A percentile compares a stretch with the other conserved stretches of the same genome.
Evolutionary conservation across 2,797 vertebrate species (phyloP).

Genomic region (Microctenopoma lineatum): DNA sequence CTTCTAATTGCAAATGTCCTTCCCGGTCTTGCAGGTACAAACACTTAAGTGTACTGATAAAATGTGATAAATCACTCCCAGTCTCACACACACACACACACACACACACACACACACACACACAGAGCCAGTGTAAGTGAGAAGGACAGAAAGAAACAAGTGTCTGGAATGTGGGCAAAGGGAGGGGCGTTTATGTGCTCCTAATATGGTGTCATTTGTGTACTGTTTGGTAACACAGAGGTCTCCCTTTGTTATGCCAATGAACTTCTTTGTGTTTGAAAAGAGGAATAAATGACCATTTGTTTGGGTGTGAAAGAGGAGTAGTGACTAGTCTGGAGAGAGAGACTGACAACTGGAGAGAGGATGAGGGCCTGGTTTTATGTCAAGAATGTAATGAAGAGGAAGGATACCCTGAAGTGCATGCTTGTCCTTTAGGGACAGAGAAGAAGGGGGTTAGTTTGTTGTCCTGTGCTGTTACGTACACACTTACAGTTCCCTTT

Average conservation of each 20-base stretch:
- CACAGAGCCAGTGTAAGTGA: constrained; percentile 13
- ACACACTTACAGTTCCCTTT: constrained; percentile 2
- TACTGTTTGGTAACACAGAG: constrained; percentile 66
- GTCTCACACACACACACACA: neutral
- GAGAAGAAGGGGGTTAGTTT: constrained; percentile 20
- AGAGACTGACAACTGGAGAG: constrained; percentile 37
- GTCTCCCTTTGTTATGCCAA: constrained; percentile 73
- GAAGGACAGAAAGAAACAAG: constrained; percentile 42
- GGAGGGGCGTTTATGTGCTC: constrained; percentile 47
- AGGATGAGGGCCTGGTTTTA: constrained; percentile 53
- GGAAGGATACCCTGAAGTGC: constrained; percentile 45
- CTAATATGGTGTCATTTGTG: constrained; percentile 70
- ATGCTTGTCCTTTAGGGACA: constrained; percentile 32
- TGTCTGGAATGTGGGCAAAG: constrained; percentile 65
- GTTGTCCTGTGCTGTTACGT: constrained; percentile 13
- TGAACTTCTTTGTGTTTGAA: constrained; percentile 60
- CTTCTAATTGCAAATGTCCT: neutral
- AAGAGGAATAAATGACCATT: constrained; percentile 75
- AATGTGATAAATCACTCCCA: constrained; percentile 13
- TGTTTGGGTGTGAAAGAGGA: constrained; percentile 74
- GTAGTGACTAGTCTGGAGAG: constrained; percentile 49
- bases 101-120: neutral
- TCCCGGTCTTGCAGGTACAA: constrained; percentile 6
- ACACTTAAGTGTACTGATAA: constrained; percentile 10
- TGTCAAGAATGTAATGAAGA: constrained; percentile 68